Evolutionary conservation across 2,888 invertebrate species (phyloP).

Genomic region (Calameuta idolon): DNA sequence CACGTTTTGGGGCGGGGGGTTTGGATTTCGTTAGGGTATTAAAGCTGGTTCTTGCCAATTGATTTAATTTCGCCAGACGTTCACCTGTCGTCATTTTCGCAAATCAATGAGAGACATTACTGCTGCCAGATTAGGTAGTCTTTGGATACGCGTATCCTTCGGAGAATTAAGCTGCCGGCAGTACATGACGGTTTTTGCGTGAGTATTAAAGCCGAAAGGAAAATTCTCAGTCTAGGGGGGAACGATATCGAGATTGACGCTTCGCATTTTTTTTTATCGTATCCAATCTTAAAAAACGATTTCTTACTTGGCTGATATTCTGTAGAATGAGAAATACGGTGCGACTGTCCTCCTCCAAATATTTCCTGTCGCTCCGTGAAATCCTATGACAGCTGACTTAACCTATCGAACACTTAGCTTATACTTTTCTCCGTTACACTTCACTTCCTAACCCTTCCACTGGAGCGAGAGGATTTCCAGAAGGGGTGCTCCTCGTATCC

Average conservation of each 20-base stretch:
- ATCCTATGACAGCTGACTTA: background rate
- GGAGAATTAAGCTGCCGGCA: background rate
- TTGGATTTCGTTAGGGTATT: background rate
- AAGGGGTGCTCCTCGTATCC: background rate
- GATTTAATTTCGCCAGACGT: background rate
- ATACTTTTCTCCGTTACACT: background rate
- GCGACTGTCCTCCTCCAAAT: background rate
- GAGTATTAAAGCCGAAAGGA: background rate
- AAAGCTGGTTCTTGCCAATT: background rate
- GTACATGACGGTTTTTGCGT: background rate
- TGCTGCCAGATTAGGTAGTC: background rate
- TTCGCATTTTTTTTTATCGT: background rate
- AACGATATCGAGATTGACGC: background rate
- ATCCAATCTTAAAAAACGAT: background rate
- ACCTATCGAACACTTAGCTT: background rate
- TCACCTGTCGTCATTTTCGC: background rate
- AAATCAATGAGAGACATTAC: background rate
- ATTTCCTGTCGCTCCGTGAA: background rate
- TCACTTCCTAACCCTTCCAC: background rate
- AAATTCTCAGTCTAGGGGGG: background rate
- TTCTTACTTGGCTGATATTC: background rate
- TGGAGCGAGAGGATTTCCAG: background rate
- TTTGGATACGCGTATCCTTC: background rate
- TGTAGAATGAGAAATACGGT: background rate
- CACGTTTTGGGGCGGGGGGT: background rate